A percentile compares a stretch with the other conserved stretches of the same genome.
These are phyloP conservation scores for Odontocolon sp. DNA, from an alignment of 2,888 invertebrate species.

Conservation along the genomic window DNA sequence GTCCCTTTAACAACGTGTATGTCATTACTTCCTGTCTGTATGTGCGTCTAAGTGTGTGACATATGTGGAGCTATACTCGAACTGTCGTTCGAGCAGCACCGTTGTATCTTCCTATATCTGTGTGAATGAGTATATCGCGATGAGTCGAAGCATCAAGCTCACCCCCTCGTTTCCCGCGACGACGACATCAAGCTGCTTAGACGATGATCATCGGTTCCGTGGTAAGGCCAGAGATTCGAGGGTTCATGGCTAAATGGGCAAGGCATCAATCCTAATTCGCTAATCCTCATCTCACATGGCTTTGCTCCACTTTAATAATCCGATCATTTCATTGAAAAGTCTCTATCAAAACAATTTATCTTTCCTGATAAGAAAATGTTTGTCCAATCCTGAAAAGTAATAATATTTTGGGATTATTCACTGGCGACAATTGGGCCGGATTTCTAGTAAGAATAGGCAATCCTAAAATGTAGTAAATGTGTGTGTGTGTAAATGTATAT, in stretches of 20 bases:
- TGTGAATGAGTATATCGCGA: neutral
- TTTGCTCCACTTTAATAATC: neutral
- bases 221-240: neutral
- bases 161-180: neutral
- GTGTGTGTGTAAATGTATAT: no score
- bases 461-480: no score
- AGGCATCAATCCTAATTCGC: conserved; percentile 14
- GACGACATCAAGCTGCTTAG: conserved; percentile 70
- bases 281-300: neutral
- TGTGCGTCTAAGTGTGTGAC: neutral
- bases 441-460: no score
- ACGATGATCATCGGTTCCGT: conserved; percentile 29
- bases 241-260: neutral
- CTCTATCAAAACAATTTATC: neutral
- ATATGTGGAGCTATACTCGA: neutral
- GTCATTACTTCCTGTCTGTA: conserved; percentile 27
- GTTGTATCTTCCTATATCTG: neutral
- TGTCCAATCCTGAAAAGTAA: no score
- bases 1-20: conserved; percentile 25
- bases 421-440: no score
- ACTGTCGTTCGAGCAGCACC: neutral
- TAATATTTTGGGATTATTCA: no score
- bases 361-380: no score
- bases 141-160: neutral
- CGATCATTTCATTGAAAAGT: neutral